A percentile compares a stretch with the other conserved stretches of the same genome.
Conservation (phyloP, 1,140 invertebrate genomes). For the Drosophila orena region DNA sequence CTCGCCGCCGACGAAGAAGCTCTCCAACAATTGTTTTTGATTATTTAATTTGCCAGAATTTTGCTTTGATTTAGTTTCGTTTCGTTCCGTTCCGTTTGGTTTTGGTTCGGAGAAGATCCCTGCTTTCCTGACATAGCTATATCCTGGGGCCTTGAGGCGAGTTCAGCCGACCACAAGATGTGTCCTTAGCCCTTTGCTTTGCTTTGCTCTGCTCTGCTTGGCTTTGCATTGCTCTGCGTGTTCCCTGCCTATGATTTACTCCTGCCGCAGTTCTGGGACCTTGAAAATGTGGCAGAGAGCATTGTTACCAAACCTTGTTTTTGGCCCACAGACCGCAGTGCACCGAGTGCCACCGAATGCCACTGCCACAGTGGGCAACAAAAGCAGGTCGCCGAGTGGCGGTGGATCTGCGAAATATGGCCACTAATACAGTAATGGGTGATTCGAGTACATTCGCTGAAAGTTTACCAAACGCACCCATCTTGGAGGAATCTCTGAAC, state of each 20-base stretch:
- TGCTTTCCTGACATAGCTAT: constrained; percentile 6
- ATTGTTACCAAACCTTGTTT: constrained; percentile 57
- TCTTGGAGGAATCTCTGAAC: background rate
- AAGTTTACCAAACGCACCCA: background rate
- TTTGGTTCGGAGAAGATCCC: constrained; percentile 22
- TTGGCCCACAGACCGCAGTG: constrained; percentile 39
- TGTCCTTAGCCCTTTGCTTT: constrained; percentile 28
- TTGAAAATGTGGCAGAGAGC: constrained; percentile 73
- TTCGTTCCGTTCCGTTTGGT: constrained; percentile 20
- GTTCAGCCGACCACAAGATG: constrained; percentile 63
- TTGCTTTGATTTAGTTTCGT: constrained; percentile 78
- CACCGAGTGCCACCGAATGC: background rate
- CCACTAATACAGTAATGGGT: constrained; percentile 2
- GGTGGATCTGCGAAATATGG: background rate
- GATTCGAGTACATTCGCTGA: constrained; percentile 6
- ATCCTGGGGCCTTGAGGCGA: constrained; percentile 36
- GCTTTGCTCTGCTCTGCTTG: constrained; percentile 21
- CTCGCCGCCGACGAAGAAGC: constrained; percentile 7
- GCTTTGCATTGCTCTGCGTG: background rate
- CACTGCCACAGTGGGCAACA: constrained; percentile 30
- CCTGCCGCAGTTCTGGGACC: constrained; percentile 70
- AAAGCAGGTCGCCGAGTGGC: constrained; percentile 26
- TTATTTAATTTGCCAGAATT: constrained; percentile 79
- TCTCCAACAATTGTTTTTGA: constrained; percentile 71
- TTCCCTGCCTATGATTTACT: constrained; percentile 64